Percentiles rank a stretch among this genome's conserved stretches.
These are phyloP conservation scores for Hormiphora californensis DNA, from an alignment of 37 sponge, comb jelly and placozoan genomes.

Conservation along the genomic window DNA sequence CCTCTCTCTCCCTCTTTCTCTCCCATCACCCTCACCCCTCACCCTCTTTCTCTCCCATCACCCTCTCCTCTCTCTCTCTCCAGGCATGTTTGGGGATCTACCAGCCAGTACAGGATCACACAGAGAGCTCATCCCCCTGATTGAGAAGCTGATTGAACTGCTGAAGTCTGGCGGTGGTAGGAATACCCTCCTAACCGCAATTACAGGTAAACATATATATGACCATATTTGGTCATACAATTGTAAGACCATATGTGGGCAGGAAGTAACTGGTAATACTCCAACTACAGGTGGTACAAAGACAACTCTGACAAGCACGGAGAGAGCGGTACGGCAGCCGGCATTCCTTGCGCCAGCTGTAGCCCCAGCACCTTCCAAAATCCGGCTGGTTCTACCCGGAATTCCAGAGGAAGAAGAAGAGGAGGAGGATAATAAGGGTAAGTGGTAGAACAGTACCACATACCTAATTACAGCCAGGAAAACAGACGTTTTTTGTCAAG, in stretches of 20 bases:
- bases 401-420: slow-evolving; percentile 1
- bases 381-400: background rate
- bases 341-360: background rate
- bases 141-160: slow-evolving; percentile 1
- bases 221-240: no score
- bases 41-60: no score
- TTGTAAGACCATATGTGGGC: no score
- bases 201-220: no score
- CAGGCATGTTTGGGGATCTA: background rate
- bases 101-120: background rate
- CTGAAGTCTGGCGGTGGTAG: background rate
- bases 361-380: background rate
- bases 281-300: no score
- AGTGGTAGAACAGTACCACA: background rate
- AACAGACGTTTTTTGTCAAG: no score
- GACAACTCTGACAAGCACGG: background rate
- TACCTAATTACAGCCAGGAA: no score
- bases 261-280: no score
- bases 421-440: background rate
- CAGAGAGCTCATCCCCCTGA: slow-evolving; percentile 4
- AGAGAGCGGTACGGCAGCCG: background rate
- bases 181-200: no score
- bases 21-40: no score
- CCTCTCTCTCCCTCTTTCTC: no score
- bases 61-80: no score